Conservation (phyloP, 1,140 invertebrate species). For the Nylanderia fulva region DNA sequence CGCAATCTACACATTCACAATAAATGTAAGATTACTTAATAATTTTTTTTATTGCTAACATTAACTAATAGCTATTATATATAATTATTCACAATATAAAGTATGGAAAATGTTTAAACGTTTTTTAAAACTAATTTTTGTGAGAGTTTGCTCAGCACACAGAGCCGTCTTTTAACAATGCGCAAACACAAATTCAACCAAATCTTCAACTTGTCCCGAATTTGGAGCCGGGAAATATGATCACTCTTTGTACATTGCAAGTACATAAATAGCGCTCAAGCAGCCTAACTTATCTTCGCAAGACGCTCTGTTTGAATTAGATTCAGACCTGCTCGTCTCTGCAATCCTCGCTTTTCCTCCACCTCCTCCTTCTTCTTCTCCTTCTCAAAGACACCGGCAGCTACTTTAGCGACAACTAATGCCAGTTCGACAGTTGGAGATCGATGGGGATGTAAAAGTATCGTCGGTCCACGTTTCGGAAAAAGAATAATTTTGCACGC, state of each 20-base stretch:
- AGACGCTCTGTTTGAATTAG: constrained; percentile 50
- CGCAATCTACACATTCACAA: neutral
- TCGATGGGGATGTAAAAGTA: constrained; percentile 74
- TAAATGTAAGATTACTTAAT: neutral
- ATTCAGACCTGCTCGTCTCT: constrained; percentile 29
- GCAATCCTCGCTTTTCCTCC: neutral
- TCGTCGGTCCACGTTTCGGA: constrained; percentile 61
- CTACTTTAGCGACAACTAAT: constrained; percentile 65
- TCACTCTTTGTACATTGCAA: neutral
- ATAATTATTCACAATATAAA: neutral
- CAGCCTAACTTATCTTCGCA: constrained; percentile 24
- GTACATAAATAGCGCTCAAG: constrained; percentile 27
- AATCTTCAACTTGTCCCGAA: constrained; percentile 13
- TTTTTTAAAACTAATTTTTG: neutral
- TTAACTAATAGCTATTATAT: too few relatives aligned
- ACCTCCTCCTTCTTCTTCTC: neutral
- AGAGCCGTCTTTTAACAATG: neutral
- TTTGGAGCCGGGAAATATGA: neutral
- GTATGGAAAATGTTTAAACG: neutral
- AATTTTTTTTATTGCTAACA: neutral
- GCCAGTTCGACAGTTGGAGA: constrained; percentile 74
- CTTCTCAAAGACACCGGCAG: constrained; percentile 54
- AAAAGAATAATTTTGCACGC: constrained; percentile 68
- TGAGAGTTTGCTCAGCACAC: neutral
- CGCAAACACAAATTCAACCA: neutral